A percentile compares a stretch with the other conserved stretches of the same genome.
These are phyloP conservation scores for Porites rus DNA, from an alignment of 92 coral and sea anemone genomes.

Conservation along the genomic window DNA sequence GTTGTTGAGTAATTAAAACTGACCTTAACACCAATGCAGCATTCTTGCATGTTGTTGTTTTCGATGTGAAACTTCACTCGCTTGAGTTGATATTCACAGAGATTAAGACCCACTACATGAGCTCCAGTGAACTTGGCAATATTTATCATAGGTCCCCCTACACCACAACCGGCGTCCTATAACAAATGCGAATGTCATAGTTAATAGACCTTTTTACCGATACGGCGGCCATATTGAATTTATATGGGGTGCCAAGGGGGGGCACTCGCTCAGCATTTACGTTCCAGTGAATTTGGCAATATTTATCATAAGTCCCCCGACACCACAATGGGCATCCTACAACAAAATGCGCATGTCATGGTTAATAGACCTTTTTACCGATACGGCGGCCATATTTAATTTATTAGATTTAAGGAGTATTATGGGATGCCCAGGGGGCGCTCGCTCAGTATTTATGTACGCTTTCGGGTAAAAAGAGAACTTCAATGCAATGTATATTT, in stretches of 20 bases:
- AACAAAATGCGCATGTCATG: not conserved
- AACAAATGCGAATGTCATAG: too few species aligned
- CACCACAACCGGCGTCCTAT: conserved; percentile 32
- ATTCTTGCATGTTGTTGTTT: conserved; percentile 11
- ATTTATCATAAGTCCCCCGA: conserved; percentile 20
- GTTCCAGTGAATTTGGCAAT: conserved; percentile 12
- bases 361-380: too few species aligned
- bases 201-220: too few species aligned
- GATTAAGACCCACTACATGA: conserved; percentile 11
- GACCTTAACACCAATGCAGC: conserved; percentile 25
- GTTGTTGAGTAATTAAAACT: not conserved
- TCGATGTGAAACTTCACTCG: conserved; percentile 21
- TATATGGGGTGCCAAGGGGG: too few species aligned
- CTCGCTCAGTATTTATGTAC: too few species aligned
- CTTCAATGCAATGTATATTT: too few species aligned
- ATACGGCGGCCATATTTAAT: too few species aligned
- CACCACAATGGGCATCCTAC: conserved; percentile 28
- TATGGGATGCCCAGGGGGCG: too few species aligned
- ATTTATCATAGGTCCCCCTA: conserved; percentile 26
- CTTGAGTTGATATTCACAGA: conserved; percentile 36
- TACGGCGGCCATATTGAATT: too few species aligned
- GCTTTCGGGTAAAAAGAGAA: too few species aligned
- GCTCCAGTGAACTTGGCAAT: conserved; percentile 28
- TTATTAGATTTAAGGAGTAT: too few species aligned
- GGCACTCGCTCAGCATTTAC: too few species aligned